These are phyloP conservation scores for Lasioglossum vierecki DNA, from an alignment of 2,888 invertebrate genomes.

Conservation along the genomic window DNA sequence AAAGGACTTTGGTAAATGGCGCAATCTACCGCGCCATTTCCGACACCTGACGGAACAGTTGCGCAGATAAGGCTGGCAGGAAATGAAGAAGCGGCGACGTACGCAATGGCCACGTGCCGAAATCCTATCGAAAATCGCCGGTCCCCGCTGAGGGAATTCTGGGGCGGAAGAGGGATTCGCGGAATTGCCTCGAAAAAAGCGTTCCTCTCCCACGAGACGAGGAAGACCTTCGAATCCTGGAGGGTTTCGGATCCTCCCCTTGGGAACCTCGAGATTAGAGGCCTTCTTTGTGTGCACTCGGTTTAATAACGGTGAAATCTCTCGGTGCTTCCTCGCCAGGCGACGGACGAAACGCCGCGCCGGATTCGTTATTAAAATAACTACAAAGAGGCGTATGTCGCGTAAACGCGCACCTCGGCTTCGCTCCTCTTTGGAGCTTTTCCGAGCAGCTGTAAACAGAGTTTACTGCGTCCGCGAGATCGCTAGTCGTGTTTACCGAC, in stretches of 20 bases:
- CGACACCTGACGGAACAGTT: constrained; percentile 60
- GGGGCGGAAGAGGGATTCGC: neutral
- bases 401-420: neutral
- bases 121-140: constrained; percentile 17
- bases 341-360: constrained; percentile 8
- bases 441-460: constrained; percentile 21
- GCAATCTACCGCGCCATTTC: constrained; percentile 65
- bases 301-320: constrained; percentile 48
- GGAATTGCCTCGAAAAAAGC: neutral
- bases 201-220: neutral
- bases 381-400: constrained; percentile 7
- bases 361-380: constrained; percentile 45
- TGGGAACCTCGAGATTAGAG: constrained; percentile 18
- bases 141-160: neutral
- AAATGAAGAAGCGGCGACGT: constrained; percentile 47
- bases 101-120: constrained; percentile 18
- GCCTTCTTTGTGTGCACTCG: neutral
- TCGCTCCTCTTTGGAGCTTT: neutral
- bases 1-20: constrained; percentile 60
- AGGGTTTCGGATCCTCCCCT: neutral
- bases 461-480: constrained; percentile 20
- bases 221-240: neutral
- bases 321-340: neutral
- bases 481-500: constrained; percentile 24
- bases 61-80: constrained; percentile 46